Base-by-base conservation (phyloP, 1,140 invertebrate species). In the Diabrotica virgifera region DNA sequence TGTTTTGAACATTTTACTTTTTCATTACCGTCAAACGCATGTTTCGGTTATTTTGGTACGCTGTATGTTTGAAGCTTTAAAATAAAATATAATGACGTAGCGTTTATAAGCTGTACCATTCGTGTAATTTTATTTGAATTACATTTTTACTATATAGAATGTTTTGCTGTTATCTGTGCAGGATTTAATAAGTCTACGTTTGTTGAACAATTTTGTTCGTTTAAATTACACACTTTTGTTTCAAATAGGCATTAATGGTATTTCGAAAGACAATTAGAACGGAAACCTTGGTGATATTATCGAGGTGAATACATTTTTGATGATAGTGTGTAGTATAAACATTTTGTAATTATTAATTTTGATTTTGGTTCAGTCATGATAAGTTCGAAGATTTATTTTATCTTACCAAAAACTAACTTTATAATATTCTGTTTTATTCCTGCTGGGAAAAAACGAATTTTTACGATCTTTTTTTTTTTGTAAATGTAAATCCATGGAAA, bases 71-170 rank as follows among this genome's bases (percentile, higher is more conserved):
- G 40, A 46, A 46, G 40, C 40, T 46, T 46, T 46, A 46, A 46
- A 46, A 10, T 55, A 10, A 24, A 55, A 55, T 55, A 55, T 55
- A 36, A 24, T 14, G 13, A 14, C 53, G 35, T 55, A 59, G 40
- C 57, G 36, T 59, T 59, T 59, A 11, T 46, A 59, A 46, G 57
- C 57, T 59, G 57, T 59, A 59, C 57, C 13, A 12, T 36, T 38
- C 46, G 40, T 59, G 13, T 40, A 13, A 59, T 59, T 59, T 59
- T 11, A 13, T 38, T 40, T 50, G 10, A 46, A 14, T 36, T 55
- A 24, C 35, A 24, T 54, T 55, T 55, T 55, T 40, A 40, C 10
- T 40, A 46, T 14, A 46, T 12, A 46, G n/a, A 14, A 46, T 59
- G 35, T 59, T 36, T 46, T 59, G 57, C 14, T 24, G 36, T 36